Evolutionary conservation across 2,113 vertebrate genomes (phyloP), one percentile per base, ranked within the genome.

Genomic region (Myanophis thanlyinensis): DNA sequence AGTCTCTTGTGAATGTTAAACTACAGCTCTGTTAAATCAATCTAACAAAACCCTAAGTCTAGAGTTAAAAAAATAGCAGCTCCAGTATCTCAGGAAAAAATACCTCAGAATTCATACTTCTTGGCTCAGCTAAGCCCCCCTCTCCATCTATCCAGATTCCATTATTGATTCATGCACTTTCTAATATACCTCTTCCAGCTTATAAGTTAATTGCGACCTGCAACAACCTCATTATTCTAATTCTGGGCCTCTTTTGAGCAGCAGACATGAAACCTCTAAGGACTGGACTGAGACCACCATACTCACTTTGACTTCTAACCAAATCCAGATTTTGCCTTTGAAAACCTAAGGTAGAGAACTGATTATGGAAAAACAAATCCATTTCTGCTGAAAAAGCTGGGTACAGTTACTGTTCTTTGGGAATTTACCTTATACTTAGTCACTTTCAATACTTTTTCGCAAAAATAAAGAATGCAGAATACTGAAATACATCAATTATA

Each of bases 281-380:
- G 93, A 91, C 73, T 91, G 94, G 49, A 89, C 1, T 92, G 89
- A 96, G 87, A 89, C 94, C 87, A 91, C 91, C 93, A 94, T 52
- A 46, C 53, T 95, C 30, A 91, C 95, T 96, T 97, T 95, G 90
- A 93, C 85, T 1, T 96, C 90, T 96, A 97, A 97, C 95, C 88
- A 95, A 97, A 96, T 95, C 92, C 95, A 97, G 95, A 97, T 95
- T 95, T 90, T 35, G 96, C 96, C 15, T 92, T 47, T 49, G 1
- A 27, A 92, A 95, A 96, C 91, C 22, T 87, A 93, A 95, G 89
- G 94, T 95, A 85, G 89, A 94, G 40, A 46, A 89, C 67, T 93
- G 97, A 94, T 90, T 94, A 87, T 92, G 51, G 86, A 96, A 93
- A 97, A 90, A 91, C 93, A 93, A 95, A 91, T 91, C 85, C 62